phyloP scores from a whole-genome alignment of 2,113 vertebrate species.

The Saccopteryx bilineata region DNA sequence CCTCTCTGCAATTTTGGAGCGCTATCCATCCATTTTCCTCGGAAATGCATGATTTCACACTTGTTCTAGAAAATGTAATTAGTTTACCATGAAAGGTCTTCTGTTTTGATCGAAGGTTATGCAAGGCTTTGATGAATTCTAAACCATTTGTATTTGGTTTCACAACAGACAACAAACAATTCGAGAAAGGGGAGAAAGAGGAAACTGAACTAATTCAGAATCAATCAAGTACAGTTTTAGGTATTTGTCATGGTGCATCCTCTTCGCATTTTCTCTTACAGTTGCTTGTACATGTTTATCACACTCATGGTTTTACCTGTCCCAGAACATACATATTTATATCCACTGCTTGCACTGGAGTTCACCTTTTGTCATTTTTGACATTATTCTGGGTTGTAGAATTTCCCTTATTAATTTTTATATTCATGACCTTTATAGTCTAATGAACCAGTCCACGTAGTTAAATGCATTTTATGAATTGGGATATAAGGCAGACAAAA shows the following conservation, averaged over 20 bases:
- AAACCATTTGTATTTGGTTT: not conserved
- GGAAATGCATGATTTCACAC: conserved; percentile 37
- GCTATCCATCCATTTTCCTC: not conserved
- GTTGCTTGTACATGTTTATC: not conserved
- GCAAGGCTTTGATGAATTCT: not conserved
- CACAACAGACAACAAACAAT: not conserved
- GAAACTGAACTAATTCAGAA: not conserved
- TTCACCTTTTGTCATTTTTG: not conserved
- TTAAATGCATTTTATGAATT: conserved; percentile 5
- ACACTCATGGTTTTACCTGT: not conserved
- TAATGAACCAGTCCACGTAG: not conserved
- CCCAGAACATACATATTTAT: not conserved
- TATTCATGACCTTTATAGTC: not conserved
- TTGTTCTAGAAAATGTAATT: not conserved
- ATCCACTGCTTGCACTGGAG: not conserved
- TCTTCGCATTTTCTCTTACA: not conserved
- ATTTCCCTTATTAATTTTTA: conserved; percentile 24
- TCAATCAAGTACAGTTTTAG: not conserved
- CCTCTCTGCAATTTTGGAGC: not conserved
- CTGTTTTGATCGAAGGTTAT: not conserved
- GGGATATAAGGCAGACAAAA: not conserved
- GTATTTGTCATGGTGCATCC: not conserved
- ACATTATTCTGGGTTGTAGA: not conserved
- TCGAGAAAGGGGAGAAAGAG: too few relatives aligned
- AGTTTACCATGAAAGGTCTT: not conserved